Conservation (phyloP, 2,113 vertebrate genomes). For the Rhombomys opimus region DNA sequence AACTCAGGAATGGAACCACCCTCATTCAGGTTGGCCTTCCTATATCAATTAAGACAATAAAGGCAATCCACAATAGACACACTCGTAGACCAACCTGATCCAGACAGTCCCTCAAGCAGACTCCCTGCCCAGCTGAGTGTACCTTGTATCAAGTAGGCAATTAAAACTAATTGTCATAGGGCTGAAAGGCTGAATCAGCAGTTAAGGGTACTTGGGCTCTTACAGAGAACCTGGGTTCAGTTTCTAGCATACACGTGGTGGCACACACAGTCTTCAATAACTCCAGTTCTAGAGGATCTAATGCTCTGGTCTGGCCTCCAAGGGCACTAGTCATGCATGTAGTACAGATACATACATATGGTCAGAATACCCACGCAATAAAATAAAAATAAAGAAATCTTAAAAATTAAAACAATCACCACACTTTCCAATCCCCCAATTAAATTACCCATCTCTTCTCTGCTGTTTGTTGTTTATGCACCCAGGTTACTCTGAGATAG, state of each 20-base stretch:
- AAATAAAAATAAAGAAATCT: neutral
- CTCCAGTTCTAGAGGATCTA: neutral
- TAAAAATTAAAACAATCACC: neutral
- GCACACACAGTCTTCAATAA: neutral
- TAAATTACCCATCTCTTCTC: neutral
- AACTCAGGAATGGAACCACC: neutral
- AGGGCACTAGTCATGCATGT: neutral
- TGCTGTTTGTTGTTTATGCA: neutral
- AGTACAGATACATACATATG: neutral
- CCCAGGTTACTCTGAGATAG: neutral
- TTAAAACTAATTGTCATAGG: neutral
- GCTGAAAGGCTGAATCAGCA: neutral
- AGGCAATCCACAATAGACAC: neutral
- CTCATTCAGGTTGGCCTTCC: neutral
- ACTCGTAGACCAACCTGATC: neutral
- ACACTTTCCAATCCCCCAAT: neutral
- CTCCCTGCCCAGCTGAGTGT: neutral
- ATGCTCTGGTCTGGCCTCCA: neutral
- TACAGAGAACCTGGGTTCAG: neutral
- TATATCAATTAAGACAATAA: neutral
- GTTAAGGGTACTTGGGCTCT: neutral
- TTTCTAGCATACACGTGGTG: neutral
- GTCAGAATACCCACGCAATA: neutral
- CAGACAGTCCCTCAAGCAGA: neutral
- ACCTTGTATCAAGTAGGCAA: neutral